These are phyloP conservation scores for Neodontobutis hainanensis DNA, from an alignment of 2,113 vertebrate species.

Conservation along the genomic window DNA sequence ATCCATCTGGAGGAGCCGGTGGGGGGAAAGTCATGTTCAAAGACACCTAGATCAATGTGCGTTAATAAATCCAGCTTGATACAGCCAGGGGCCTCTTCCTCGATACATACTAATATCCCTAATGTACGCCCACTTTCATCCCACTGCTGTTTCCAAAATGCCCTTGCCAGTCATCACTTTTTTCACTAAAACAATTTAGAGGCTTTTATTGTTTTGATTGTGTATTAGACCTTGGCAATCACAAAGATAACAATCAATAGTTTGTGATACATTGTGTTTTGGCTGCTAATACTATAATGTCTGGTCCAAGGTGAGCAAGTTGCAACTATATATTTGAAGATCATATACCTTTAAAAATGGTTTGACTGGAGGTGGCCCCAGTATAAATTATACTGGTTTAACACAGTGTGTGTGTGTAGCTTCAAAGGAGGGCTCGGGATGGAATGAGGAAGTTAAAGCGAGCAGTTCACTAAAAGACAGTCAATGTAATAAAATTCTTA, in stretches of 20 bases:
- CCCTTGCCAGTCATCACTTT: conserved; percentile 32
- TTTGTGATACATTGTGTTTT: conserved; percentile 37
- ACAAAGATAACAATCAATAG: conserved; percentile 41
- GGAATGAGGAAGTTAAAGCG: conserved; percentile 56
- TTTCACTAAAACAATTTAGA: conserved; percentile 34
- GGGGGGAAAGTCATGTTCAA: conserved; percentile 70
- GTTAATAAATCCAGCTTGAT: conserved; percentile 72
- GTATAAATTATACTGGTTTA: too few species aligned
- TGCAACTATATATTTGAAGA: not conserved
- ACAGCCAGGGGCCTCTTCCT: conserved; percentile 65
- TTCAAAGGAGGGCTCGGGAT: not conserved
- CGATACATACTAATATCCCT: conserved; percentile 64
- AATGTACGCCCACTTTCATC: conserved; percentile 42
- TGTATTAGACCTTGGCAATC: conserved; percentile 34
- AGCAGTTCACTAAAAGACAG: conserved; percentile 43
- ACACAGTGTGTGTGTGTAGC: conserved; percentile 41
- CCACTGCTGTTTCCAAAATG: conserved; percentile 24
- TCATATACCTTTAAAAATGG: not conserved
- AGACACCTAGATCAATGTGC: conserved; percentile 69
- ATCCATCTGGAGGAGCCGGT: conserved; percentile 48
- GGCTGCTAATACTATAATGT: conserved; percentile 13
- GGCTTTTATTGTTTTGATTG: conserved; percentile 49
- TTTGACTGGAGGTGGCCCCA: not conserved
- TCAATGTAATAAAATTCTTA: too few species aligned
- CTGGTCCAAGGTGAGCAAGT: conserved; percentile 43